Evolutionary conservation across 2,888 invertebrate genomes (phyloP).

Genomic region (Ellobium chinense): DNA sequence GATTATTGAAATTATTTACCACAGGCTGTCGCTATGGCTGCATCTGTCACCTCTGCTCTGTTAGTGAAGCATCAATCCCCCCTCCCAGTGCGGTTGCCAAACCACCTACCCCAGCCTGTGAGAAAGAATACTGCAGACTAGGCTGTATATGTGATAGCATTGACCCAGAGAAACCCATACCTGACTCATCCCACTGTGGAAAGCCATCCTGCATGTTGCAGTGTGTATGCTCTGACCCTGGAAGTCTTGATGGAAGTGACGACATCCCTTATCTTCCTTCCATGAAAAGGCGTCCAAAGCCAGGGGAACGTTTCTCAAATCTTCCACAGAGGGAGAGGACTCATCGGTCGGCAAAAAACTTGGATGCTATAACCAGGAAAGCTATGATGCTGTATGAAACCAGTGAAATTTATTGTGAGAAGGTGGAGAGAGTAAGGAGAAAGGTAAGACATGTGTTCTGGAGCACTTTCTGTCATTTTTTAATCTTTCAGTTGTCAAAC

Average conservation of each 20-base stretch:
- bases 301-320: constrained; percentile 51
- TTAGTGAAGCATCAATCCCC: constrained; percentile 48
- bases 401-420: constrained; percentile 67
- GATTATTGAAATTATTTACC: no score
- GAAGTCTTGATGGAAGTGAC: constrained; percentile 36
- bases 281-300: constrained; percentile 46
- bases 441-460: constrained; percentile 32
- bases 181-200: constrained; percentile 56
- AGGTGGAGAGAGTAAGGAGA: constrained; percentile 45
- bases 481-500: no score
- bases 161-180: constrained; percentile 31
- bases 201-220: constrained; percentile 65
- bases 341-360: constrained; percentile 68
- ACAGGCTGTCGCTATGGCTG: constrained; percentile 76
- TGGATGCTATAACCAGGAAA: constrained; percentile 72
- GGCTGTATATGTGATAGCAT: constrained; percentile 72
- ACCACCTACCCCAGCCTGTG: constrained; percentile 55
- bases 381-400: constrained; percentile 68
- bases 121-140: constrained; percentile 73
- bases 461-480: no score
- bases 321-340: constrained; percentile 65
- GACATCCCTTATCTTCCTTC: constrained; percentile 45
- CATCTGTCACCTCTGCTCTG: constrained; percentile 72
- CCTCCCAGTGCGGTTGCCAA: constrained; percentile 24
- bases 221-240: constrained; percentile 49